Evolutionary conservation across 2,113 vertebrate species (phyloP).

Genomic region (Chamaetylas fuelleborni): DNA sequence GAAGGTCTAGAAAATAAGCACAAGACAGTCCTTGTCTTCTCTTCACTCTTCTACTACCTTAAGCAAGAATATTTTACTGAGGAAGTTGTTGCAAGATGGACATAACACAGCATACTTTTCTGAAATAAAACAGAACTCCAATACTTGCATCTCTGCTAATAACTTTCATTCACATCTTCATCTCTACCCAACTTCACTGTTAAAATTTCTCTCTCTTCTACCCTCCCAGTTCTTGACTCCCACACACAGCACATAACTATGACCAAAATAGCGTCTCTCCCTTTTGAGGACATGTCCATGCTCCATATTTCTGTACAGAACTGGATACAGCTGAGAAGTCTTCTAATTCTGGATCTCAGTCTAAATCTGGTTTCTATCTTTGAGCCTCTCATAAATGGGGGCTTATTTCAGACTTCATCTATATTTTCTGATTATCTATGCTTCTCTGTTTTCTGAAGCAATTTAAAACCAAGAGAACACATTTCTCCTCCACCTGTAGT

Average conservation of each 20-base stretch:
- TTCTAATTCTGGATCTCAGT: background rate
- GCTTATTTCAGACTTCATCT: background rate
- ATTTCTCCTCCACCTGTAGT: background rate
- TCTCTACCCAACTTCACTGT: background rate
- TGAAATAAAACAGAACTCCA: background rate
- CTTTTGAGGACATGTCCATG: background rate
- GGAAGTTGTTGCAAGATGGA: background rate
- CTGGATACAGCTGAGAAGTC: background rate
- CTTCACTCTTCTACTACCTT: background rate
- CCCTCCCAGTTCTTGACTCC: background rate
- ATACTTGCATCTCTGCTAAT: background rate
- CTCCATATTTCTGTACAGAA: background rate
- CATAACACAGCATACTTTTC: background rate
- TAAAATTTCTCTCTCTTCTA: background rate
- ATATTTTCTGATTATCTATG: background rate
- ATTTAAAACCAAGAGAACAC: background rate
- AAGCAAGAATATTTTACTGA: background rate
- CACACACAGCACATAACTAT: accelerated
- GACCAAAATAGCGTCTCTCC: background rate
- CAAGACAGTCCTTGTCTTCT: background rate
- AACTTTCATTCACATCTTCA: background rate
- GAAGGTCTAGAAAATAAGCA: background rate
- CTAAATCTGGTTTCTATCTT: background rate
- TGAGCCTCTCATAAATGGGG: background rate
- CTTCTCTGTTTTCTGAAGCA: background rate